Conservation (phyloP, 2,797 vertebrate species). For the Amblyraja radiata region DNA sequence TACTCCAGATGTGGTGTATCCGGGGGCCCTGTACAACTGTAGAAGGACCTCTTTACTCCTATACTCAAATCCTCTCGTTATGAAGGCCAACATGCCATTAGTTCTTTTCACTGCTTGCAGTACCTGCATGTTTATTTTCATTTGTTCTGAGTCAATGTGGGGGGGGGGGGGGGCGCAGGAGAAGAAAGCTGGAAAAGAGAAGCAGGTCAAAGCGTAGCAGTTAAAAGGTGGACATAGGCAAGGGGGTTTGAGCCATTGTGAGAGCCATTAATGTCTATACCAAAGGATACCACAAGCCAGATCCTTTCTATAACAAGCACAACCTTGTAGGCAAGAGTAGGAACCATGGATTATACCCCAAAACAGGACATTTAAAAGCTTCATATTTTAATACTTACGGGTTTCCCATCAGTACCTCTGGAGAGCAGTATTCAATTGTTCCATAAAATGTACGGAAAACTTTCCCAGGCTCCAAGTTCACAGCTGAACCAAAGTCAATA, state of each 20-base stretch:
- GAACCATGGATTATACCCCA: not conserved
- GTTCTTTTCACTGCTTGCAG: too few relatives aligned
- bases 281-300: not conserved
- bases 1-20: too few relatives aligned
- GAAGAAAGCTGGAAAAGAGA: too few relatives aligned
- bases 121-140: too few relatives aligned
- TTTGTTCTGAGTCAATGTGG: too few relatives aligned
- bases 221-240: too few relatives aligned
- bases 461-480: conserved; percentile 69
- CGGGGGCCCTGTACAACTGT: too few relatives aligned
- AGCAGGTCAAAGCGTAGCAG: too few relatives aligned
- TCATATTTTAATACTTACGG: conserved; percentile 64
- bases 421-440: conserved; percentile 90
- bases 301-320: not conserved
- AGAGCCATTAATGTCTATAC: not conserved
- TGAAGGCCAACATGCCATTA: too few relatives aligned
- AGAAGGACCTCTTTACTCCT: too few relatives aligned
- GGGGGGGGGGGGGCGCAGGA: too few relatives aligned
- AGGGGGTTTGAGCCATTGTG: not conserved
- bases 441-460: conserved; percentile 88
- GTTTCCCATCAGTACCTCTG: conserved; percentile 85
- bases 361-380: not conserved
- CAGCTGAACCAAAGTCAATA: conserved; percentile 88
- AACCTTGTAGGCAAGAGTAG: not conserved
- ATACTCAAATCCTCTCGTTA: too few relatives aligned